phyloP scores from a whole-genome alignment of 2,888 invertebrate species.

The Nebria brevicollis region DNA sequence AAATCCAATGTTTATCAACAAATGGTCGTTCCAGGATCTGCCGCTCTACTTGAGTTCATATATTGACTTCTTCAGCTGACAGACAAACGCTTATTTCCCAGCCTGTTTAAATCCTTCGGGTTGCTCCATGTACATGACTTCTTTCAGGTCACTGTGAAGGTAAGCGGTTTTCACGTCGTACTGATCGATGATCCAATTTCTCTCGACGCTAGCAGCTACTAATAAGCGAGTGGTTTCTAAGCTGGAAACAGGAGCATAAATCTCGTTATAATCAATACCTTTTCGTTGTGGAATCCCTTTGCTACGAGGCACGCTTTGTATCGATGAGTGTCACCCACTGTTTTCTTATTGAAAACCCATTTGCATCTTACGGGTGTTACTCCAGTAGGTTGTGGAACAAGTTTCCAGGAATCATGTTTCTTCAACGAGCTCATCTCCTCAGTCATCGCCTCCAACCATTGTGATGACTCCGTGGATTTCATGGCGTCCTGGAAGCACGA shows the following conservation, averaged over 20 bases:
- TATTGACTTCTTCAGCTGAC: conserved; percentile 29
- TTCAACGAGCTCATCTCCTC: no score
- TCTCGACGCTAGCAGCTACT: no score
- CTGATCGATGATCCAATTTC: no score
- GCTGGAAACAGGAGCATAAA: no score
- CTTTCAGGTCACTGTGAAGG: conserved; percentile 24
- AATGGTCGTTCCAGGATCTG: conserved; percentile 35
- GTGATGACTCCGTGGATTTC: no score
- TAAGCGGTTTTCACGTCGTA: conserved; percentile 31
- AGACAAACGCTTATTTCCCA: conserved; percentile 21
- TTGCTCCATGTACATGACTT: conserved; percentile 31
- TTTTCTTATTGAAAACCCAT: background rate
- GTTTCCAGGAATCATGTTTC: no score
- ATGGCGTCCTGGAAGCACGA: no score
- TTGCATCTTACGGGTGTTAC: no score
- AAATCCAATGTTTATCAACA: conserved; percentile 25
- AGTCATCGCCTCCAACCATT: no score
- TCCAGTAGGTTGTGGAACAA: no score
- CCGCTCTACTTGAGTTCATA: conserved; percentile 33
- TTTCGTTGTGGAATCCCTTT: conserved; percentile 3
- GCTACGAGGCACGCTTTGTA: conserved; percentile 8
- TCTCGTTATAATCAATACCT: conserved; percentile 27
- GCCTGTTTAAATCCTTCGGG: conserved; percentile 23
- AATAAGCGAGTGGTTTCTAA: no score
- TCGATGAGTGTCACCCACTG: conserved; percentile 10